These are phyloP conservation scores for Lacerta viridis DNA, from an alignment of 2,797 vertebrate genomes.

Conservation along the genomic window DNA sequence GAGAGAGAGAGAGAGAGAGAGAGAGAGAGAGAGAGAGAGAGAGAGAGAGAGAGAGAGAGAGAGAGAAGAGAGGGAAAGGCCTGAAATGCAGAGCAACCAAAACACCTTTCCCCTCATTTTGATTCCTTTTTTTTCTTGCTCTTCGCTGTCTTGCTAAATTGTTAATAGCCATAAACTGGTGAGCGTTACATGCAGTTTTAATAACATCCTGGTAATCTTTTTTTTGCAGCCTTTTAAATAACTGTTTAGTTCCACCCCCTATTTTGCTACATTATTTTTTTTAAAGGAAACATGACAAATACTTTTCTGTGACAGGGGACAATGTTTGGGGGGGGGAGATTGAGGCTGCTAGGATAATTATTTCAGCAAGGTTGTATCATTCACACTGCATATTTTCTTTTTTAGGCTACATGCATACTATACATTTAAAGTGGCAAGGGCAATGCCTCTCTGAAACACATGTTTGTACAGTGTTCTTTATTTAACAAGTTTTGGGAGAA, in stretches of 20 bases:
- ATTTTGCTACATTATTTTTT: neutral
- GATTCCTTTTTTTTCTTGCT: neutral
- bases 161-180: neutral
- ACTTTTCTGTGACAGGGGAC: neutral
- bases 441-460: too few species aligned
- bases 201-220: neutral
- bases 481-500: too few species aligned
- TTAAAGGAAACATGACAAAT: neutral
- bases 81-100: neutral
- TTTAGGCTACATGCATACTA: too few species aligned
- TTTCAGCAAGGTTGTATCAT: neutral
- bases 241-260: neutral
- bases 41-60: too few species aligned
- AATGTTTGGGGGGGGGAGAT: neutral
- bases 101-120: neutral
- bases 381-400: neutral
- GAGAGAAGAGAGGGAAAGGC: neutral
- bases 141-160: neutral
- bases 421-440: too few species aligned
- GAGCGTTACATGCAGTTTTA: neutral
- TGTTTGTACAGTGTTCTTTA: too few species aligned
- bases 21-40: too few species aligned
- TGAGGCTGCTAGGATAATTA: neutral
- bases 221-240: neutral
- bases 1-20: too few species aligned